phyloP scores from a whole-genome alignment of 2,888 invertebrate genomes.

The Cryptocephalus moraei region DNA sequence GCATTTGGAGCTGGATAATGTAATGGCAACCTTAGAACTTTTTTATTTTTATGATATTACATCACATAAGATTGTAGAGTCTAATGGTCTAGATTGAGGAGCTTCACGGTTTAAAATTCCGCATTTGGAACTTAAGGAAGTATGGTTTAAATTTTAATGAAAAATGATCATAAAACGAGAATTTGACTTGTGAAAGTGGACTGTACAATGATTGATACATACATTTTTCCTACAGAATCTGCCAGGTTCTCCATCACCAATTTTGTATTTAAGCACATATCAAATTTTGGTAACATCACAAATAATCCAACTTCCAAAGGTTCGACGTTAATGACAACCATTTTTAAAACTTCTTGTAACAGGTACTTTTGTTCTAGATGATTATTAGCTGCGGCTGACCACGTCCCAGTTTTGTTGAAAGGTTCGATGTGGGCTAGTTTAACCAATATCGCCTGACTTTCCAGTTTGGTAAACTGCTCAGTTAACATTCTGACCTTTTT shows the following conservation, averaged over 20 bases:
- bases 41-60: no score
- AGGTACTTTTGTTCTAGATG: conserved; percentile 33
- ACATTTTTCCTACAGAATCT: conserved; percentile 42
- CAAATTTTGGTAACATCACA: conserved; percentile 27
- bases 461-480: conserved; percentile 24
- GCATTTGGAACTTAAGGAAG: no score
- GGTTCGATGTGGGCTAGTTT: conserved; percentile 40
- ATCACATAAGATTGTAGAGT: no score
- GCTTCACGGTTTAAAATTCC: no score
- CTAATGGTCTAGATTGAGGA: no score
- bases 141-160: no score
- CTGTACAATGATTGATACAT: conserved; percentile 20
- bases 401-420: conserved; percentile 26
- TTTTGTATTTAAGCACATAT: conserved; percentile 43
- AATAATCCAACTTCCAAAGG: conserved; percentile 37
- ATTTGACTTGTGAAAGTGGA: no score
- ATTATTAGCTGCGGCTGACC: conserved; percentile 31
- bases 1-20: no score
- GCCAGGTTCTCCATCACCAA: conserved; percentile 43
- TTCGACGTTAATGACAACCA: conserved; percentile 31
- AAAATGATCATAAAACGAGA: no score
- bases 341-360: conserved; percentile 29
- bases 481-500: conserved; percentile 42
- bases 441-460: conserved; percentile 35
- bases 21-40: no score